Conservation (phyloP, 2,888 invertebrate species). For the Ametastegia equiseti region DNA sequence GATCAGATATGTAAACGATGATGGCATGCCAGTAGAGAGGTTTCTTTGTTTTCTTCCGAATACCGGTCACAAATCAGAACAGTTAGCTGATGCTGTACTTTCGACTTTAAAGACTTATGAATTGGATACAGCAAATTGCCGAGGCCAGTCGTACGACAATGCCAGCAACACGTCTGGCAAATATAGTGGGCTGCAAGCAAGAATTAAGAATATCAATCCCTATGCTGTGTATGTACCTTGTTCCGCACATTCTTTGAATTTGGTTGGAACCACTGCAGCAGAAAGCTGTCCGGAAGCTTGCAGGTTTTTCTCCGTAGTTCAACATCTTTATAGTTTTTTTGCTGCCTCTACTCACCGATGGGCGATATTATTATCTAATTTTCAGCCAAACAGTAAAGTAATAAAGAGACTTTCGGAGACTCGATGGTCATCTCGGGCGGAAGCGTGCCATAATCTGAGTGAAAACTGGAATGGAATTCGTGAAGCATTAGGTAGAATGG, state of each 20-base stretch:
- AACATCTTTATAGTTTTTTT: not conserved
- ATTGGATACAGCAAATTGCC: constrained; percentile 36
- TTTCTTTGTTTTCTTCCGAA: constrained; percentile 23
- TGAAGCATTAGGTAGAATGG: not conserved
- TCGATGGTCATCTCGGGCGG: not conserved
- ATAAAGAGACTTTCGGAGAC: not conserved
- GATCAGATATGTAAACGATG: constrained; percentile 14
- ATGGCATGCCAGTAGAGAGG: constrained; percentile 19
- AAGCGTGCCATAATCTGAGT: not conserved
- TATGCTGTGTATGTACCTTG: not conserved
- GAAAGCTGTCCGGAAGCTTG: not conserved
- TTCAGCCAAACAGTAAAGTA: not conserved
- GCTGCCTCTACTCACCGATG: not conserved
- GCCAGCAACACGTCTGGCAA: constrained; percentile 53
- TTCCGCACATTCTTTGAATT: not conserved
- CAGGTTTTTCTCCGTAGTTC: not conserved
- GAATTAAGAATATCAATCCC: constrained; percentile 43
- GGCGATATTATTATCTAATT: not conserved
- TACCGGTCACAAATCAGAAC: constrained; percentile 33
- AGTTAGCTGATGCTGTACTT: constrained; percentile 23
- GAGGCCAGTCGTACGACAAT: constrained; percentile 51
- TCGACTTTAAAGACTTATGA: constrained; percentile 43
- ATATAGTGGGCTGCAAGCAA: constrained; percentile 51
- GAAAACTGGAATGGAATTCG: not conserved
- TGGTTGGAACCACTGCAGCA: not conserved